Evolutionary conservation across 2,888 invertebrate genomes (phyloP).

Genomic region (Argyresthia albistria): DNA sequence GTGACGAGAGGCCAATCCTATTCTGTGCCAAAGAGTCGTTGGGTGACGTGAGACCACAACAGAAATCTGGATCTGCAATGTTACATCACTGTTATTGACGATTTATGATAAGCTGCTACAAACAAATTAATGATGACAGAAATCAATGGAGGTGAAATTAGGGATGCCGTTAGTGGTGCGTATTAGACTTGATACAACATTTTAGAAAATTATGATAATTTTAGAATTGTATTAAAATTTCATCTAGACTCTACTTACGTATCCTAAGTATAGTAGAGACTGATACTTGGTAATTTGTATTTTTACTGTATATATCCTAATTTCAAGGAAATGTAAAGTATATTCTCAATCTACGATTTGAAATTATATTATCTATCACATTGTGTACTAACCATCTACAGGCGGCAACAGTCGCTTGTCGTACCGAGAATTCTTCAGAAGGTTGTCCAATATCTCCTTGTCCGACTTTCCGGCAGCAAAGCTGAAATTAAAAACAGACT

Average conservation of each 20-base stretch:
- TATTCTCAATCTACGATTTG: too few species aligned
- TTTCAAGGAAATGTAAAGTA: too few species aligned
- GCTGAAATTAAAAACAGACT: constrained; percentile 63
- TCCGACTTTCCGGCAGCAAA: constrained; percentile 93
- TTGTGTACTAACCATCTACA: constrained; percentile 79
- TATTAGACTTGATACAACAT: not conserved
- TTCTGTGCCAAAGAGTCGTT: constrained; percentile 80
- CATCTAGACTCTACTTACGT: too few species aligned
- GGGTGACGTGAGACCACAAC: constrained; percentile 87
- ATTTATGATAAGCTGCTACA: constrained; percentile 19
- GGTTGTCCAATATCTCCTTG: constrained; percentile 93
- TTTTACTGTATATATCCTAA: too few species aligned
- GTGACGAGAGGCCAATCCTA: constrained; percentile 63
- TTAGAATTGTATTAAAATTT: too few species aligned
- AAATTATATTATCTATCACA: too few species aligned
- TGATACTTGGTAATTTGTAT: too few species aligned
- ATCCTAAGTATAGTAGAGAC: too few species aligned
- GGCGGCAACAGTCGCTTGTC: constrained; percentile 94
- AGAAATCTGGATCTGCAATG: constrained; percentile 92
- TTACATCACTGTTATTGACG: constrained; percentile 30
- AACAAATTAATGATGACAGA: not conserved
- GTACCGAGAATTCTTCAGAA: constrained; percentile 89
- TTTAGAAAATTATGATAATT: too few species aligned
- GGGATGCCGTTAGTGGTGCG: not conserved
- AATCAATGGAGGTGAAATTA: not conserved